Conservation (phyloP, 2,888 invertebrate species). For the Elmis aenea region DNA sequence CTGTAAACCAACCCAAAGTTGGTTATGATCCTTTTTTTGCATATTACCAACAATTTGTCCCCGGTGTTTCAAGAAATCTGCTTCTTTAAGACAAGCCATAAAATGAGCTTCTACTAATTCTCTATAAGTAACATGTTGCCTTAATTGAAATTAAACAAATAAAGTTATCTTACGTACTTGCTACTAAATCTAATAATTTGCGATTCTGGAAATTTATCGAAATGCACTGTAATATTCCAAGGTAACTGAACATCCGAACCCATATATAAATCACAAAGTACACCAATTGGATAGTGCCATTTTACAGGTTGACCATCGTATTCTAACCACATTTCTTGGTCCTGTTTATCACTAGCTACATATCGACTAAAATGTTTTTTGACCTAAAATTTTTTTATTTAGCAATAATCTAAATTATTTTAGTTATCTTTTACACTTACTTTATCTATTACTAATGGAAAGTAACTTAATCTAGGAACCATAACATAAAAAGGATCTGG, state of each 20-base stretch:
- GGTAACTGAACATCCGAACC: constrained; percentile 69
- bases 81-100: constrained; percentile 94
- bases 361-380: constrained; percentile 82
- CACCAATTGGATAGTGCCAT: constrained; percentile 85
- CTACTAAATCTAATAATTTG: constrained; percentile 81
- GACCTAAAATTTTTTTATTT: constrained; percentile 54
- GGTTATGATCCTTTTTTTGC: constrained; percentile 96
- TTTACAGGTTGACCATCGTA: constrained; percentile 87
- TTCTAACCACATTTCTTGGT: constrained; percentile 92
- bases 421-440: constrained; percentile 47
- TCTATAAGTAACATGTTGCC: too few species aligned
- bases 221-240: constrained; percentile 92
- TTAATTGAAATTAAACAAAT: too few species aligned
- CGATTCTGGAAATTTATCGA: constrained; percentile 89
- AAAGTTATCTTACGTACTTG: constrained; percentile 62
- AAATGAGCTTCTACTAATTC: constrained; percentile 92
- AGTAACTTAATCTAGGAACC: constrained; percentile 90
- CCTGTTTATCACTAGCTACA: constrained; percentile 73
- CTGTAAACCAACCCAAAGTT: constrained; percentile 89
- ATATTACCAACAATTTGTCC: constrained; percentile 84
- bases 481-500: constrained; percentile 92
- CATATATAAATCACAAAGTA: constrained; percentile 80
- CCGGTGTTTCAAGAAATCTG: constrained; percentile 94
- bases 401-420: constrained; percentile 10
- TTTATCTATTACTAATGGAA: constrained; percentile 93